These are phyloP conservation scores for Melieria omissa DNA, from an alignment of 2,888 invertebrate genomes.

Conservation along the genomic window DNA sequence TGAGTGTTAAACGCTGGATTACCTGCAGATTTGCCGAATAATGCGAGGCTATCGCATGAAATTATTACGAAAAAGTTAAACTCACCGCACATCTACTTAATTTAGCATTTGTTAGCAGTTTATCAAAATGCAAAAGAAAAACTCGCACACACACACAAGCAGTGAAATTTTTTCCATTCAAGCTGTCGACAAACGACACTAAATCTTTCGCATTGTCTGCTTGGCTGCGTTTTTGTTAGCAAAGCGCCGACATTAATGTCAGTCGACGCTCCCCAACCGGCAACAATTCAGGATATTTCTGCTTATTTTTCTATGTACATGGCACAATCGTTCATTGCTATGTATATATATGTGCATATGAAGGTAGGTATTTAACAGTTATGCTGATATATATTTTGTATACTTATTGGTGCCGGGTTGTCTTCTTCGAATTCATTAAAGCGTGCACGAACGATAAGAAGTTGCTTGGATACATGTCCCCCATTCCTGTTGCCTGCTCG, in stretches of 20 bases:
- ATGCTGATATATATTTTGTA: no score
- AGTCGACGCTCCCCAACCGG: no score
- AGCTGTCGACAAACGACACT: no score
- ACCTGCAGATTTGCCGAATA: constrained; percentile 34
- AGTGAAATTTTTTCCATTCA: no score
- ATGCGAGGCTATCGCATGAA: constrained; percentile 8
- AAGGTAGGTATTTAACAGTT: neutral
- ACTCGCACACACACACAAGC: neutral
- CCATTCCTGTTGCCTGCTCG: no score
- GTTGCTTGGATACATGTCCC: constrained; percentile 3
- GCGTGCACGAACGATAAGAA: constrained; percentile 29
- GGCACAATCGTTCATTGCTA: neutral
- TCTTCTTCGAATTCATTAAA: constrained; percentile 26
- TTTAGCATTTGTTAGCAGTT: neutral
- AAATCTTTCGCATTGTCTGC: no score
- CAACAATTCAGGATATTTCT: no score
- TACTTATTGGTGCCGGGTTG: neutral
- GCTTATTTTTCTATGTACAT: no score
- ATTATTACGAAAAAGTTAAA: constrained; percentile 1
- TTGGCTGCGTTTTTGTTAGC: no score
- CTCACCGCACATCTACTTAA: no score
- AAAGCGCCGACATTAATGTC: no score
- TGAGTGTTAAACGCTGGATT: constrained; percentile 35
- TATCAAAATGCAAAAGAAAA: neutral
- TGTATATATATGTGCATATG: constrained; percentile 10